These are phyloP conservation scores for Megalopta genalis DNA, from an alignment of 1,140 invertebrate species.

Conservation along the genomic window DNA sequence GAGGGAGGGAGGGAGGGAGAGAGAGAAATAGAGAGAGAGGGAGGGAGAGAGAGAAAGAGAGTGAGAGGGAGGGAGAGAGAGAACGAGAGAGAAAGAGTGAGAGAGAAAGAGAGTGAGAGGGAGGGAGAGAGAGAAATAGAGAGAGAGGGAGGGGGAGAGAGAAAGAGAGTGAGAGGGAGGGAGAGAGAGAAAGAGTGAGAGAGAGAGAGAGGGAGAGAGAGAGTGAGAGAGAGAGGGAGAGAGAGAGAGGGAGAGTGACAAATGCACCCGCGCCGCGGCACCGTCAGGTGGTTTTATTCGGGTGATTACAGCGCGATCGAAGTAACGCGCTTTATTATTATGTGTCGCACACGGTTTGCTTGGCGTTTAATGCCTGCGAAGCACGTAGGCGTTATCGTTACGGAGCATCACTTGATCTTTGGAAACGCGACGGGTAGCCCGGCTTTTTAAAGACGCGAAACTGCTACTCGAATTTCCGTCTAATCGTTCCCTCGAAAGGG, in stretches of 20 bases:
- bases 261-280: conserved; percentile 32
- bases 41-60: not conserved
- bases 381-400: conserved; percentile 56
- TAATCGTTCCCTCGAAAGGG: not conserved
- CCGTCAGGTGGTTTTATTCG: conserved; percentile 51
- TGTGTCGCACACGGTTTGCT: conserved; percentile 48
- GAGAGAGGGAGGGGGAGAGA: too few species aligned
- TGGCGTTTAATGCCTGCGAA: conserved; percentile 53
- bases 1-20: too few species aligned
- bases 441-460: not conserved
- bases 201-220: too few species aligned
- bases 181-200: conserved; percentile 26
- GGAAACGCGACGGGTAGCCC: conserved; percentile 22
- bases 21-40: too few species aligned
- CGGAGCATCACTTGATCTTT: conserved; percentile 53
- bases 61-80: conserved; percentile 23
- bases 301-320: conserved; percentile 52
- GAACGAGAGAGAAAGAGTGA: too few species aligned
- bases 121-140: conserved; percentile 50
- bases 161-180: too few species aligned
- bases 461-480: conserved; percentile 26
- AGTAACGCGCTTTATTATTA: conserved; percentile 60
- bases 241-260: conserved; percentile 38
- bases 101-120: too few species aligned
- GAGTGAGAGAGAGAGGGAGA: too few species aligned